A percentile compares a stretch with the other conserved stretches of the same genome.
These are phyloP conservation scores for Scolopax bukidnonensis DNA, from an alignment of 2,797 vertebrate species.

Conservation along the genomic window DNA sequence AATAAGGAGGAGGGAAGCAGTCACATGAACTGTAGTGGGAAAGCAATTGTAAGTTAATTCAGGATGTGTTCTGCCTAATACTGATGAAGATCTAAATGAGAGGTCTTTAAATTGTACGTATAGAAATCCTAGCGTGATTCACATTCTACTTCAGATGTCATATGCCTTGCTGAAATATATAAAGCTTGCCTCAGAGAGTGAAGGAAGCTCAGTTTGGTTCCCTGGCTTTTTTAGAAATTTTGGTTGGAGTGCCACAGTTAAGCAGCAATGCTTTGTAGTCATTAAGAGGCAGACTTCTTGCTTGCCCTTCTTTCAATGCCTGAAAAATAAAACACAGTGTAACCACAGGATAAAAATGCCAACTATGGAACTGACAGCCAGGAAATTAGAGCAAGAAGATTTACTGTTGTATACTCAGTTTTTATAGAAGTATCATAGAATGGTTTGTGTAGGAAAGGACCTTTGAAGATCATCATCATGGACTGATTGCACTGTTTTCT, in stretches of 20 bases:
- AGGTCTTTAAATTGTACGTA: not conserved
- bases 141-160: conserved; percentile 9
- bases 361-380: not conserved
- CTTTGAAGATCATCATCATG: not conserved
- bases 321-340: not conserved
- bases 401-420: not conserved
- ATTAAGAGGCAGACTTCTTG: not conserved
- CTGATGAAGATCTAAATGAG: not conserved
- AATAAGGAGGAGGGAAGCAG: not conserved
- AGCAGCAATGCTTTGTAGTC: not conserved
- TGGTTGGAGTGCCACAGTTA: not conserved
- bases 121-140: conserved; percentile 1
- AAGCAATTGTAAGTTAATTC: not conserved
- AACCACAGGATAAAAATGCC: not conserved
- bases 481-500: not conserved
- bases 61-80: not conserved
- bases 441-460: not conserved
- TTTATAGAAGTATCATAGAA: not conserved
- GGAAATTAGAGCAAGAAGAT: not conserved
- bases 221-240: not conserved
- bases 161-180: not conserved
- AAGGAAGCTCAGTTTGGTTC: not conserved
- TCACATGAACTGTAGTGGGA: not conserved
- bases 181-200: not conserved
- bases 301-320: not conserved